Evolutionary conservation across 1,140 invertebrate genomes (phyloP).

Genomic region (Neelides sp.): DNA sequence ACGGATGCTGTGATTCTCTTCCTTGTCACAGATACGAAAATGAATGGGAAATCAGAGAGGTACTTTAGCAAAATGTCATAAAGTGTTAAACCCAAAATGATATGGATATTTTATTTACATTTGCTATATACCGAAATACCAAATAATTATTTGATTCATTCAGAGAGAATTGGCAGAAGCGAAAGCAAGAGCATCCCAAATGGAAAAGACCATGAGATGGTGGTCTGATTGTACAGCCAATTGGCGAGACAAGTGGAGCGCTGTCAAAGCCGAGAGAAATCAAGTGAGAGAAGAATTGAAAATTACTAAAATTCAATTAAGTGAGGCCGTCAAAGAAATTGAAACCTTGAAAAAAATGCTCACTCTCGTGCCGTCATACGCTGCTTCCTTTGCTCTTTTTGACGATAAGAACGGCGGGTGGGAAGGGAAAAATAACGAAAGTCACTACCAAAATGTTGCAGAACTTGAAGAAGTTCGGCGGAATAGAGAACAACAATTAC

Average conservation of each 20-base stretch:
- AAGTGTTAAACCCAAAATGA: background rate
- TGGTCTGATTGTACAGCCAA: conserved; percentile 86
- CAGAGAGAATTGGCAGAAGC: conserved; percentile 78
- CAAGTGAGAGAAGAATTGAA: conserved; percentile 56
- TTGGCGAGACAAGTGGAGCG: conserved; percentile 93
- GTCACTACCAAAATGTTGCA: no score
- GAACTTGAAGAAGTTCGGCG: no score
- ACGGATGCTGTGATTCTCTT: conserved; percentile 23
- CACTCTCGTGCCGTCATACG: no score
- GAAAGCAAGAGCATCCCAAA: conserved; percentile 76
- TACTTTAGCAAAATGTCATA: conserved; percentile 12
- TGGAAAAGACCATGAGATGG: conserved; percentile 99
- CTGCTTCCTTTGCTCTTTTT: no score
- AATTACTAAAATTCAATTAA: conserved; percentile 56
- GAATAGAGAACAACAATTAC: no score
- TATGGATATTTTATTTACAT: background rate
- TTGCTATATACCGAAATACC: background rate
- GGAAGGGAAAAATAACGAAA: no score
- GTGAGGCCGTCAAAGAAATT: no score
- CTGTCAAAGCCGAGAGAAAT: conserved; percentile 42
- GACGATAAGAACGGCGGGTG: no score
- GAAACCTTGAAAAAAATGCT: no score
- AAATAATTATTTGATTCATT: conserved; percentile 14
- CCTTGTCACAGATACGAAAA: conserved; percentile 32
- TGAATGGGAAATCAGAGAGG: conserved; percentile 37